These are phyloP conservation scores for Palaemon carinicauda DNA, from an alignment of 1,140 invertebrate genomes.

Conservation along the genomic window DNA sequence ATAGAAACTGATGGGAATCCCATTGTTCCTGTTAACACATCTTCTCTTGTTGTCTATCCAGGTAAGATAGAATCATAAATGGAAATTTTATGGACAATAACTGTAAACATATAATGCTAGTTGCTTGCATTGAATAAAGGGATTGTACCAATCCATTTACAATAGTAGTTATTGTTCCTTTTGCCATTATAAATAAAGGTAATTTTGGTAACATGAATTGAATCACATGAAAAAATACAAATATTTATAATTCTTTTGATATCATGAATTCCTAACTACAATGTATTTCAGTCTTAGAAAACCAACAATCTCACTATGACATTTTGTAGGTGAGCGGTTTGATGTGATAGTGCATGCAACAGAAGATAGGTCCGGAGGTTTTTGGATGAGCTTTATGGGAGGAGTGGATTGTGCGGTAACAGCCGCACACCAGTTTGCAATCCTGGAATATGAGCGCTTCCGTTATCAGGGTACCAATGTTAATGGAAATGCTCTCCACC, in stretches of 20 bases:
- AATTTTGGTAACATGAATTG: too few relatives aligned
- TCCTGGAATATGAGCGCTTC: slow-evolving; percentile 77
- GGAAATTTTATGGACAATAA: too few relatives aligned
- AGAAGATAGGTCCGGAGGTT: slow-evolving; percentile 67
- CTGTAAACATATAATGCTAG: too few relatives aligned
- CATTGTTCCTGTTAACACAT: slow-evolving; percentile 76
- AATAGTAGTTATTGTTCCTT: too few relatives aligned
- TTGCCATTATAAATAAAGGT: too few relatives aligned
- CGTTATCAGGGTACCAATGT: not conserved
- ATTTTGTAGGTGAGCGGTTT: slow-evolving; percentile 25
- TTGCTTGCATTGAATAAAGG: too few relatives aligned
- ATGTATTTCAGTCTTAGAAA: not conserved
- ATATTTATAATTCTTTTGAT: too few relatives aligned
- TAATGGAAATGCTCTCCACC: not conserved
- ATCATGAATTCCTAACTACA: too few relatives aligned
- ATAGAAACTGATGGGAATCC: slow-evolving; percentile 84
- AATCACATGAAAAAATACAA: too few relatives aligned
- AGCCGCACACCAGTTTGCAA: slow-evolving; percentile 81
- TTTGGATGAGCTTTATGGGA: slow-evolving; percentile 85
- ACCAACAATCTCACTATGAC: not conserved
- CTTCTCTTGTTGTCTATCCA: slow-evolving; percentile 81
- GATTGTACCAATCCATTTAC: too few relatives aligned
- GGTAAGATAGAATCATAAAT: slow-evolving; percentile 70
- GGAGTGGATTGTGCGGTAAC: slow-evolving; percentile 85
- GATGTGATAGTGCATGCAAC: slow-evolving; percentile 4